These are phyloP conservation scores for Meghimatium bilineatum DNA, from an alignment of 2,888 invertebrate genomes.

Conservation along the genomic window DNA sequence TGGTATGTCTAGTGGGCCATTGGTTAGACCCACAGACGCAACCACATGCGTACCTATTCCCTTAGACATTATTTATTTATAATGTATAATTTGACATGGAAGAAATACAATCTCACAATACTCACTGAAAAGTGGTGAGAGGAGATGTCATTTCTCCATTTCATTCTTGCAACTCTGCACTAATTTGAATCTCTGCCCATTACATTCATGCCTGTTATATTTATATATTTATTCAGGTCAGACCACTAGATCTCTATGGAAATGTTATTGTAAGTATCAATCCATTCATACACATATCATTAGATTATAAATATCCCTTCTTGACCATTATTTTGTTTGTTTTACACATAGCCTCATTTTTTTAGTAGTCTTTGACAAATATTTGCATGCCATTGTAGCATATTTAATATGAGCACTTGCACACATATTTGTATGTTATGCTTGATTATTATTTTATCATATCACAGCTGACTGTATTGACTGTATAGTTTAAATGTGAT, in stretches of 20 bases:
- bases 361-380: not conserved
- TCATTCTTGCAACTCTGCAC: not conserved
- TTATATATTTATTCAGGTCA: slow-evolving; percentile 45
- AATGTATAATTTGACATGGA: too few relatives aligned
- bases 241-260: slow-evolving; percentile 47
- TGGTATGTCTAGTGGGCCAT: too few relatives aligned
- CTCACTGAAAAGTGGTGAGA: too few relatives aligned
- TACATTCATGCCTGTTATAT: slow-evolving; percentile 25
- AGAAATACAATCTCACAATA: too few relatives aligned
- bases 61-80: too few relatives aligned
- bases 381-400: not conserved
- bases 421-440: not conserved
- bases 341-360: too few relatives aligned
- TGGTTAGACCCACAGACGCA: too few relatives aligned
- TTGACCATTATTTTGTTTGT: not conserved
- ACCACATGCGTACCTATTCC: too few relatives aligned
- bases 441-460: not conserved
- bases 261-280: slow-evolving; percentile 40
- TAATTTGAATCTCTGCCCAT: not conserved
- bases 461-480: not conserved
- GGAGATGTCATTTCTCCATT: too few relatives aligned
- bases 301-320: not conserved
- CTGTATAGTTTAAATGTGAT: too few relatives aligned
- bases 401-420: not conserved
- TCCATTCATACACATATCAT: not conserved